Evolutionary conservation across 2,113 vertebrate species (phyloP).

Genomic region (Oxyura jamaicensis): DNA sequence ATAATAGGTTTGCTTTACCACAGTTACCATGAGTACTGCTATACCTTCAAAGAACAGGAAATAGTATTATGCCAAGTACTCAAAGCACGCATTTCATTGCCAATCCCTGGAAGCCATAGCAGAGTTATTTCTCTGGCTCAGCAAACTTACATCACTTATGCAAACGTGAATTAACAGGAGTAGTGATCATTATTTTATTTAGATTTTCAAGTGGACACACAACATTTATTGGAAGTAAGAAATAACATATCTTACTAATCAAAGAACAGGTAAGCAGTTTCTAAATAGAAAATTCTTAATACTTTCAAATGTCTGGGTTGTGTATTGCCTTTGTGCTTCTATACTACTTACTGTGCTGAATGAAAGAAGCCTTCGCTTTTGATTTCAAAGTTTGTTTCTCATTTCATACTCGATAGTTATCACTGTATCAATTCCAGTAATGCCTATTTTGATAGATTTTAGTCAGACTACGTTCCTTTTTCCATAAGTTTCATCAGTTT

Average conservation of each 20-base stretch:
- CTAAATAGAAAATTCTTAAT: neutral
- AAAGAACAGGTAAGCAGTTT: neutral
- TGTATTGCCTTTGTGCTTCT: neutral
- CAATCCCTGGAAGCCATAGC: neutral
- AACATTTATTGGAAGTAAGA: neutral
- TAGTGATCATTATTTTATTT: neutral
- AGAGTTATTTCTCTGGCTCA: neutral
- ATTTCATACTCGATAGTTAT: neutral
- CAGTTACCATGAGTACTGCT: neutral
- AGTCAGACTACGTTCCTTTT: neutral
- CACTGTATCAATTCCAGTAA: neutral
- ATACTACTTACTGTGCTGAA: neutral
- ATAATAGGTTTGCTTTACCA: neutral
- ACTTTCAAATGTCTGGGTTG: neutral
- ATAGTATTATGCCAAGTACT: neutral
- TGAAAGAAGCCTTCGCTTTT: neutral
- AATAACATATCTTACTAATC: neutral
- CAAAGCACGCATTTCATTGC: neutral
- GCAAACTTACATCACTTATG: neutral
- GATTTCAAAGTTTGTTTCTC: neutral
- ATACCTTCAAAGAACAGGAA: constrained; percentile 39
- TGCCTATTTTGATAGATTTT: neutral
- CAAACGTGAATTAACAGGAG: neutral
- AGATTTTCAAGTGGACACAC: neutral
- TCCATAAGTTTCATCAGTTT: neutral